Base-by-base conservation (phyloP, 2,888 invertebrate species). In the Scaptomyza reducta region DNA sequence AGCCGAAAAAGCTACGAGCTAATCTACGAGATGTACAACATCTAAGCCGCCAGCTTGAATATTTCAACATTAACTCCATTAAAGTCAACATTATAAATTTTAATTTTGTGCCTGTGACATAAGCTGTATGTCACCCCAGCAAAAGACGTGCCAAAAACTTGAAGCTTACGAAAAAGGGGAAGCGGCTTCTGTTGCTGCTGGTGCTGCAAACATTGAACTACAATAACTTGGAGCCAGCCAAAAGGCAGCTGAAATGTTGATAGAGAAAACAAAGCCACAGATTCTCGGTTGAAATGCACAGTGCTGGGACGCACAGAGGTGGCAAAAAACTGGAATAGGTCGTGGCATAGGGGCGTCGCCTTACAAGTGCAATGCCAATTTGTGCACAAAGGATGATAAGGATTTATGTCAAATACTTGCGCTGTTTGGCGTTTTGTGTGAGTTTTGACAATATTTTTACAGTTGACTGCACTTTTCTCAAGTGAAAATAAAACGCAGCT, bases 321-420 rank as follows among this genome's bases (percentile, higher is more conserved):
- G 22, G 9, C 13, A 7, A 13, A 13, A 22, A 13, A 18, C 14
- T 40, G 1, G 29, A 0, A 6, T 31, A 27, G 25, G 9, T 16
- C 31, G 14, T 41, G 53, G 31, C 40, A 16, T 16, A 41, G 18
- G 44, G 49, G 56, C 2, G 22, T 6, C 82, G 74, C 62, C 82
- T 87, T 83, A 87, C 82, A 83, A 83, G 87, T 83, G 87, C 85
- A 87, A 79, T 81, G 83, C 85, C 83, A 83, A 83, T 83, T 83
- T 87, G 83, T 77, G 85, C 82, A 87, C 85, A 85, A 77, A 74
- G 85, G 87, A 85, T 87, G 85, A 81, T 85, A 85, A 77, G 83
- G 82, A 85, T 87, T 83, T 87, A 81, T 81, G 79, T 87, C 83
- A 85, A 87, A 80, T 74, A 65, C 82, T 79, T 62, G 74, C 63